Conservation (phyloP, 2,797 vertebrate genomes). For the Mareca penelope region DNA sequence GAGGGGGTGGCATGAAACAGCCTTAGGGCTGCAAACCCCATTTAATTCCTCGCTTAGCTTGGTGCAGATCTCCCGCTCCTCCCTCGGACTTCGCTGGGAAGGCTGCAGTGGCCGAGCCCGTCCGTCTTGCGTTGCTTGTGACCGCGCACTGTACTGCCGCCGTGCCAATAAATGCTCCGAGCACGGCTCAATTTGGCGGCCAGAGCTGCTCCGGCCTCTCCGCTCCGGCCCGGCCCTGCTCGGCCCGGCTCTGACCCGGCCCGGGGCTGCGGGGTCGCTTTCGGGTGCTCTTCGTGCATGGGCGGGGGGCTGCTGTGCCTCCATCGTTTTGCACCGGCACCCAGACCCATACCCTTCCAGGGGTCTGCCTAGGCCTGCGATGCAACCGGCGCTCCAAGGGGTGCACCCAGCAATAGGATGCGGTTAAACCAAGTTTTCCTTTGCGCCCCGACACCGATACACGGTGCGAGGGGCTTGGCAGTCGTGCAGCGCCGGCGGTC, state of each 20-base stretch:
- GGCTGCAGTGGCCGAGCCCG: not conserved
- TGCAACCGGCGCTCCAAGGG: too few relatives aligned
- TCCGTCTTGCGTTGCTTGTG: not conserved
- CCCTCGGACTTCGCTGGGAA: not conserved
- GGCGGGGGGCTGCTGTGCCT: not conserved
- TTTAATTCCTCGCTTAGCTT: not conserved
- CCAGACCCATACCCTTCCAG: not conserved
- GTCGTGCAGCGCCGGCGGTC: not conserved
- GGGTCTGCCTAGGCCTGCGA: not conserved
- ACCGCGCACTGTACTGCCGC: not conserved
- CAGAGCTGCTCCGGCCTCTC: not conserved
- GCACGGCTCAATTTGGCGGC: not conserved
- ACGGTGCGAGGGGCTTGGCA: not conserved
- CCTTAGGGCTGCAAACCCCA: not conserved
- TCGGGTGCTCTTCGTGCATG: not conserved
- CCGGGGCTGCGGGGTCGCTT: not conserved
- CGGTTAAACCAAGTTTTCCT: not conserved
- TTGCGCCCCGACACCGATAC: not conserved
- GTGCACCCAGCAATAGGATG: not conserved
- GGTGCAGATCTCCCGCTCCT: not conserved
- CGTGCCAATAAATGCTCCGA: constrained; percentile 38
- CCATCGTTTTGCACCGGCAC: not conserved
- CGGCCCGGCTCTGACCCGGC: too few relatives aligned
- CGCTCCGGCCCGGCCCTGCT: not conserved
- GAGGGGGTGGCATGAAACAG: not conserved